Conservation (phyloP, 2,797 vertebrate genomes). For the Rhabdophis nuchalis region DNA sequence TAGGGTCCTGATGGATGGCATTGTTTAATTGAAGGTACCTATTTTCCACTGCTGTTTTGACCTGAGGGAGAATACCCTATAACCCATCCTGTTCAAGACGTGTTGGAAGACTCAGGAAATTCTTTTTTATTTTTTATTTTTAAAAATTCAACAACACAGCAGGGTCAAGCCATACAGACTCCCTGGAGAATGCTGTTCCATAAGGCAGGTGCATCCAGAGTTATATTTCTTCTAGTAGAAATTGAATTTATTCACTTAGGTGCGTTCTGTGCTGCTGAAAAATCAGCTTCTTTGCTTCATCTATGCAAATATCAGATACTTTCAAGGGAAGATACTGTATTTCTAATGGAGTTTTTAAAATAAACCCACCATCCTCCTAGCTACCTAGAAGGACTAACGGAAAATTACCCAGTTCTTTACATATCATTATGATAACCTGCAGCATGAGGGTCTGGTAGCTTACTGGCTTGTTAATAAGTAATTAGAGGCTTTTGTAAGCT, state of each 20-base stretch:
- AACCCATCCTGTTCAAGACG: not conserved
- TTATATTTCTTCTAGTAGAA: not conserved
- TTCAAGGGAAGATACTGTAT: conserved; percentile 34
- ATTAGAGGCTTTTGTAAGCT: not conserved
- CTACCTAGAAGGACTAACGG: not conserved
- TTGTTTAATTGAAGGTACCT: not conserved
- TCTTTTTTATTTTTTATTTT: not conserved
- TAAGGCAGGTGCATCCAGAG: not conserved
- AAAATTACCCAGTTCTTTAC: not conserved
- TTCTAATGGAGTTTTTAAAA: conserved; percentile 17
- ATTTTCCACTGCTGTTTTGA: not conserved
- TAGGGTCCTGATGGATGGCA: not conserved
- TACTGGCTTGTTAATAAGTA: not conserved
- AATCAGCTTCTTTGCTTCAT: not conserved
- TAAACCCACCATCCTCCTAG: not conserved
- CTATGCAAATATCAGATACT: conserved; percentile 6
- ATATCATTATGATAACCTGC: not conserved
- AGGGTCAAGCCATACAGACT: not conserved
- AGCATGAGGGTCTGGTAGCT: not conserved
- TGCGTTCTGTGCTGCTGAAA: not conserved
- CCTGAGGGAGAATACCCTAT: not conserved
- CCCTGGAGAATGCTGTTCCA: not conserved
- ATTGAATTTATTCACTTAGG: not conserved
- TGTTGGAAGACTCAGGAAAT: not conserved
- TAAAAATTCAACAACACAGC: not conserved